Evolutionary conservation across 1,140 invertebrate species (phyloP), one percentile per base, ranked within the genome.

Genomic region (Sycophila sp.): DNA sequence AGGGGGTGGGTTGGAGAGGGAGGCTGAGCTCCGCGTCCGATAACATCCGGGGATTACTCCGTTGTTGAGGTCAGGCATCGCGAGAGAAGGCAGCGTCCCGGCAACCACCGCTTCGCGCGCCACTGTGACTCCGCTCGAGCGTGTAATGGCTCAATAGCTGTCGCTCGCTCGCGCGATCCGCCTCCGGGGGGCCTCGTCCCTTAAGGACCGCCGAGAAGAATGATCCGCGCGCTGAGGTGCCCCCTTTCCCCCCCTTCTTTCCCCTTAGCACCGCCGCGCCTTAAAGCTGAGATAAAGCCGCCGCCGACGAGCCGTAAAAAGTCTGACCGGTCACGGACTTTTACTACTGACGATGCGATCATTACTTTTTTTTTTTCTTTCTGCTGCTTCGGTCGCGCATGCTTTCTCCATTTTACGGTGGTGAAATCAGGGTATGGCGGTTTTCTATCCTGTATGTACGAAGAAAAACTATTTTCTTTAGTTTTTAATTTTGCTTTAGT

Each of bases 131-230:
- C 76, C 78, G 81, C 75, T 84, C 80, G 76, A 80, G 79, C 81
- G 76, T 83, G 78, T 84, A 84, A 85, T 85, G 80, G 81, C 79
- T 81, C 82, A 77, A 81, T 81, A 78, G 76, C 73, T 76, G 75
- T 81, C 78, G 76, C 69, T 49, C 74, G 73, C 69, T 76, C 69
- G 73, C 77, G 77, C 71, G 76, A 47, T 47, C 42, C 17, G n/a
- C n/a, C n/a, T n/a, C n/a, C n/a, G n/a, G n/a, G n/a, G n/a, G n/a
- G n/a, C n/a, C n/a, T n/a, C n/a, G n/a, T n/a, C n/a, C n/a, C n/a
- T n/a, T n/a, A n/a, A n/a, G n/a, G n/a, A n/a, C n/a, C n/a, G n/a
- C 26, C 38, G 32, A 30, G 38, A 60, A 13, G 38, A 45, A 45
- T 42, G 24, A 60, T 60, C n/a, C 38, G 22, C 17, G 28, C 1